These are phyloP conservation scores for Pipra filicauda DNA, from an alignment of 2,113 vertebrate species.

Conservation along the genomic window DNA sequence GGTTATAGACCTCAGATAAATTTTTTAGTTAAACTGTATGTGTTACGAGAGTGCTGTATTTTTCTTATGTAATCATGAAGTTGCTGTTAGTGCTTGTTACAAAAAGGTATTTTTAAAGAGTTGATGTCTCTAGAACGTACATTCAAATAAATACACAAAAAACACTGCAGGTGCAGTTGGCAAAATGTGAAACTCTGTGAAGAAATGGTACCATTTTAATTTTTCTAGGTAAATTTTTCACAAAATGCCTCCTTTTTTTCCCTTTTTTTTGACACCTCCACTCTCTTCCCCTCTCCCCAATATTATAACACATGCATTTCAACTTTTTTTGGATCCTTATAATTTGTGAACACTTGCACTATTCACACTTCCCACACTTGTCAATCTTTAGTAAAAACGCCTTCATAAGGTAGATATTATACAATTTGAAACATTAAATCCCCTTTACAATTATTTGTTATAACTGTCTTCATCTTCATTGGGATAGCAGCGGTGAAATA, in stretches of 20 bases:
- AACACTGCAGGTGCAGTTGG: not conserved
- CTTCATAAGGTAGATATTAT: constrained; percentile 68
- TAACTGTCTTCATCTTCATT: constrained; percentile 41
- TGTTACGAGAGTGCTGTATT: not conserved
- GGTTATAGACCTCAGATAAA: constrained; percentile 5
- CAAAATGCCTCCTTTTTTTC: constrained; percentile 6
- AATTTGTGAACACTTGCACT: constrained; percentile 67
- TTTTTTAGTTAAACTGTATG: not conserved
- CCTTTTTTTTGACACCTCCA: constrained; percentile 4
- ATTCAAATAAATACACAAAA: not conserved
- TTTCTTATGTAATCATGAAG: constrained; percentile 19
- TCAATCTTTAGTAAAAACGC: constrained; percentile 67
- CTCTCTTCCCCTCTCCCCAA: constrained; percentile 56
- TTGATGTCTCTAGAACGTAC: not conserved
- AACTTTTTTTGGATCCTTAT: constrained; percentile 69
- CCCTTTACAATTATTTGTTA: constrained; percentile 63
- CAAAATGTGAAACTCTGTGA: not conserved
- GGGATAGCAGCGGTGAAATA: not conserved
- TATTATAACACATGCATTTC: constrained; percentile 63
- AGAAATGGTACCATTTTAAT: constrained; percentile 27
- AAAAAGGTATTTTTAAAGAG: not conserved
- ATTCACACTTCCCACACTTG: constrained; percentile 72
- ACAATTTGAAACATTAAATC: constrained; percentile 67
- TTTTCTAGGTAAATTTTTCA: constrained; percentile 32
- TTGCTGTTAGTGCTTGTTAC: not conserved